Conservation (phyloP, 2,113 vertebrate genomes). For the Corythornis vintsioides region DNA sequence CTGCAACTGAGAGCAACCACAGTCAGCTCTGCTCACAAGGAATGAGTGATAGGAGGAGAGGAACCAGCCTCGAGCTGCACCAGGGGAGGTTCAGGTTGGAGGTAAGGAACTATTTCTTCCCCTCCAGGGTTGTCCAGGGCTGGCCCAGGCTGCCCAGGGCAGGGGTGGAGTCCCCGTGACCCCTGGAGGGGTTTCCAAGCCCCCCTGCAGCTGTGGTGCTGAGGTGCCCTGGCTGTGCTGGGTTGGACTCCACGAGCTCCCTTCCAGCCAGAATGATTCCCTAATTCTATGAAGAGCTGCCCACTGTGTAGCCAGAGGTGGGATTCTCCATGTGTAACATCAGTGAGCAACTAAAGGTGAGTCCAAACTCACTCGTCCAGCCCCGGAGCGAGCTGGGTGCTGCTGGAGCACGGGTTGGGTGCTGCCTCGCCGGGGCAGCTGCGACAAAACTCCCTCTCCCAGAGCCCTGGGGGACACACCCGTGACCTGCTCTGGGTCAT, state of each 20-base stretch:
- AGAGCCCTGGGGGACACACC: not conserved
- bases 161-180: not conserved
- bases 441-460: not conserved
- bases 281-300: not conserved
- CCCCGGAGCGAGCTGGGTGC: rapidly evolving
- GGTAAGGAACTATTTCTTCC: not conserved
- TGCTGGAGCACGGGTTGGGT: too few relatives aligned
- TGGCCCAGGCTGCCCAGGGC: too few relatives aligned
- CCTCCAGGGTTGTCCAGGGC: too few relatives aligned
- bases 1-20: not conserved
- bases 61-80: not conserved
- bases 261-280: not conserved
- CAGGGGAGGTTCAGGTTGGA: not conserved
- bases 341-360: not conserved
- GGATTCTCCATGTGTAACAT: rapidly evolving
- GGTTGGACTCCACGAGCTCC: not conserved
- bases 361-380: not conserved
- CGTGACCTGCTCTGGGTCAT: not conserved
- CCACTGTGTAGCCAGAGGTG: rapidly evolving
- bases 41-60: not conserved
- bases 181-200: not conserved
- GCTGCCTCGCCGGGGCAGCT: rapidly evolving
- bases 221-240: not conserved
- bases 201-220: not conserved
- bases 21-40: not conserved